Evolutionary conservation across 2,797 vertebrate genomes (phyloP).

Genomic region (Sebastes reedi): DNA sequence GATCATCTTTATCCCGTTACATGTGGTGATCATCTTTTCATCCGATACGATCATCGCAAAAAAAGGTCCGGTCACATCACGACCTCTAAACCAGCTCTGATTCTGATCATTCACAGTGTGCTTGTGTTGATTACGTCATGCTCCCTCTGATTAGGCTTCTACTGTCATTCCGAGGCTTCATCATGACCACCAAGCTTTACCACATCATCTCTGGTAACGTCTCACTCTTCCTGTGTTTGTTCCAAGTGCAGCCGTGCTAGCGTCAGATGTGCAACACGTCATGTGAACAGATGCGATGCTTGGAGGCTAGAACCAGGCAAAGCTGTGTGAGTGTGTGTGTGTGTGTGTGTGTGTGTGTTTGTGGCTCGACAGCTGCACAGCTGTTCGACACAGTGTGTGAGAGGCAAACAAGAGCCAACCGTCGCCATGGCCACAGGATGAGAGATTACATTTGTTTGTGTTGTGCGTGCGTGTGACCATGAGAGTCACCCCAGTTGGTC

Average conservation of each 20-base stretch:
- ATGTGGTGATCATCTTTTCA: too few relatives aligned
- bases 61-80: neutral
- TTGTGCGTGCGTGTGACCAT: constrained; percentile 18
- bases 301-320: constrained; percentile 14
- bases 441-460: constrained; percentile 49
- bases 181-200: neutral
- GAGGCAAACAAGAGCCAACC: constrained; percentile 54
- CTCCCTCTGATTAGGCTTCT: neutral
- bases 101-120: neutral
- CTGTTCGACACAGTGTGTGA: constrained; percentile 45
- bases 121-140: neutral
- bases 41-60: neutral
- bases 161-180: neutral
- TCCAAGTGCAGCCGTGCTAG: constrained; percentile 1
- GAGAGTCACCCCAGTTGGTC: constrained; percentile 35
- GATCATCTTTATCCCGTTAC: neutral
- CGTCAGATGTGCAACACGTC: constrained; percentile 5
- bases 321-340: constrained; percentile 19
- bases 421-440: constrained; percentile 49
- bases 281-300: constrained; percentile 31
- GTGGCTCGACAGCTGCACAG: constrained; percentile 43
- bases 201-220: neutral
- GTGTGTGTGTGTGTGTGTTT: constrained; percentile 8
- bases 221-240: constrained; percentile 11
- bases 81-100: neutral